Evolutionary conservation across 2,797 vertebrate species (phyloP).

Genomic region (Rhabdomys pumilio): DNA sequence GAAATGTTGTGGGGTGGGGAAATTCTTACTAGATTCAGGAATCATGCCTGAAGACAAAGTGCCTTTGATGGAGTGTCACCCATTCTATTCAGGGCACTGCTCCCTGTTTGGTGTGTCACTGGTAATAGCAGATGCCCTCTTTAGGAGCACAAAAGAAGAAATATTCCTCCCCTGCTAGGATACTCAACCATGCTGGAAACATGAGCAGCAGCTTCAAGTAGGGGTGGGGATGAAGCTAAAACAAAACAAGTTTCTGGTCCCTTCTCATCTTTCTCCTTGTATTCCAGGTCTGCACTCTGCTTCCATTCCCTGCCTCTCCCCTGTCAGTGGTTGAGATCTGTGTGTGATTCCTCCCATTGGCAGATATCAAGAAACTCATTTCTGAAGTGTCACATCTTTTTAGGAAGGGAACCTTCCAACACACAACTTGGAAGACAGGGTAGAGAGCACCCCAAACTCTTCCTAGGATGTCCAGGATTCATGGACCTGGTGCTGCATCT

Average conservation of each 20-base stretch:
- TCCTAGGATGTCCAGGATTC: not conserved
- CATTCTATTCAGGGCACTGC: rapidly evolving
- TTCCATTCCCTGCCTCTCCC: not conserved
- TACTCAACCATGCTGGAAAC: not conserved
- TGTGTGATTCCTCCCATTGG: not conserved
- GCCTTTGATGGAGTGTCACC: rapidly evolving
- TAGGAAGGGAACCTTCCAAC: not conserved
- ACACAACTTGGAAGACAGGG: not conserved
- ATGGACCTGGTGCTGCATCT: not conserved
- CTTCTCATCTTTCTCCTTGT: not conserved
- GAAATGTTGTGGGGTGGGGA: not conserved
- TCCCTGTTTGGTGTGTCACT: not conserved
- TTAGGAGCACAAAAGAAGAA: rapidly evolving
- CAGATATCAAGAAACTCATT: not conserved
- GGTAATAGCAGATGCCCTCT: rapidly evolving
- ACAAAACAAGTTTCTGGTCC: not conserved
- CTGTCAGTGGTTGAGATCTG: not conserved
- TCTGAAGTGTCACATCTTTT: not conserved
- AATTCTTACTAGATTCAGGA: not conserved
- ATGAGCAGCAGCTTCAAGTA: not conserved
- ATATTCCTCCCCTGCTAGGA: rapidly evolving
- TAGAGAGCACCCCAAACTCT: not conserved
- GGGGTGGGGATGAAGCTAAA: rapidly evolving
- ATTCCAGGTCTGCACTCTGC: not conserved
- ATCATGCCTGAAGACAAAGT: not conserved